Conservation (phyloP, 2,797 vertebrate species). For the Melanotaenia pygmaea region DNA sequence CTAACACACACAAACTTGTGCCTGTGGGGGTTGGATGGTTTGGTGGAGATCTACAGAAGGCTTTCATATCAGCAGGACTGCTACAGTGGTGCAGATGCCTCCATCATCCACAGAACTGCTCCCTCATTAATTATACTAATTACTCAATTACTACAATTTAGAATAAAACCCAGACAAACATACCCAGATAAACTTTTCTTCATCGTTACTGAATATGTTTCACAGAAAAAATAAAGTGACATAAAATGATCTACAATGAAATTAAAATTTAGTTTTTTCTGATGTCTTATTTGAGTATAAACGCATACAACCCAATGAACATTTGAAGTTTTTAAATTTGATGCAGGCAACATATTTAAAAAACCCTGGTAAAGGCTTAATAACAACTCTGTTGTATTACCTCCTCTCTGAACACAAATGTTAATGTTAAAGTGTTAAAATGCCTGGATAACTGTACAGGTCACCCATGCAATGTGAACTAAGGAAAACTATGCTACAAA, state of each 20-base stretch:
- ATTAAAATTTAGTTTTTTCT: background rate
- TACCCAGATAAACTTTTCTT: background rate
- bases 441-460: background rate
- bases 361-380: too few species aligned
- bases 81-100: constrained; percentile 33
- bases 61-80: constrained; percentile 60
- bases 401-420: too few species aligned
- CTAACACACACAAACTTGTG: constrained; percentile 41
- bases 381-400: too few species aligned
- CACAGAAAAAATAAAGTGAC: background rate
- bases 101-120: background rate
- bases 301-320: background rate
- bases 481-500: background rate
- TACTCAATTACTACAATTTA: background rate
- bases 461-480: background rate
- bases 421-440: background rate
- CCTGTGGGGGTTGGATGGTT: constrained; percentile 37
- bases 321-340: background rate
- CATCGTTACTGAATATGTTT: background rate
- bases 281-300: background rate
- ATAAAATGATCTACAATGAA: background rate
- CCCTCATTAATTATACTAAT: constrained; percentile 34
- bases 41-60: constrained; percentile 38
- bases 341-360: too few species aligned
- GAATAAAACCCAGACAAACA: background rate